Evolutionary conservation across 1,140 invertebrate species (phyloP).

Genomic region (Lysiphlebus fabarum): DNA sequence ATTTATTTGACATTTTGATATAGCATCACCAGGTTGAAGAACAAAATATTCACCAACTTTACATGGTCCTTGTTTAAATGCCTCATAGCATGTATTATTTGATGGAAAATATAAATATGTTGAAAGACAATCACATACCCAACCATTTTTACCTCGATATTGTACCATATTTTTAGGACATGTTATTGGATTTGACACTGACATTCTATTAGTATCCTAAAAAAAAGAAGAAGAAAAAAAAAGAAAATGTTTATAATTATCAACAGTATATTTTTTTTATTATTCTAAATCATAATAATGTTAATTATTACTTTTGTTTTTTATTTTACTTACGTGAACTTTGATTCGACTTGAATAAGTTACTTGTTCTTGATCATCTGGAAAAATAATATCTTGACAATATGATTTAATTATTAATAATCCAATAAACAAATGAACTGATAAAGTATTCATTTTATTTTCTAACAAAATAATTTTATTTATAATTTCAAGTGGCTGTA

Average conservation of each 20-base stretch:
- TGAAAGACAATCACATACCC: conserved; percentile 67
- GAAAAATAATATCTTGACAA: conserved; percentile 37
- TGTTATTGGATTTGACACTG: conserved; percentile 56
- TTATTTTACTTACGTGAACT: conserved; percentile 25
- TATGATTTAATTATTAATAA: conserved; percentile 1
- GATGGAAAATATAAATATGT: conserved; percentile 62
- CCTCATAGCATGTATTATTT: conserved; percentile 60
- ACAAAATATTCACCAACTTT: conserved; percentile 55
- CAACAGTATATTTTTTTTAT: background rate
- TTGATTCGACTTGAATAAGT: conserved; percentile 30
- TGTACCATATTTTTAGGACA: conserved; percentile 63
- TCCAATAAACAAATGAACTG: no score
- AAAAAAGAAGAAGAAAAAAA: no score
- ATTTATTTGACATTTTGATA: conserved; percentile 61
- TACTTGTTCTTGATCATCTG: conserved; percentile 29
- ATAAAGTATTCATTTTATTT: no score
- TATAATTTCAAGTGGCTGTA: no score
- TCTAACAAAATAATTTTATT: no score
- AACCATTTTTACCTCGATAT: conserved; percentile 61
- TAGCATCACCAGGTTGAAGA: conserved; percentile 51
- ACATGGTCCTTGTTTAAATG: conserved; percentile 64
- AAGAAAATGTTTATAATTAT: background rate
- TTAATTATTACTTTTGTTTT: conserved; percentile 6
- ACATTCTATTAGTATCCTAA: conserved; percentile 32
- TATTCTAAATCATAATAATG: background rate